Evolutionary conservation across 35 echinoderm and acorn worm species (phyloP), one percentile per base, ranked within the genome.

Genomic region (Hemicentrotus pulcherrimus): DNA sequence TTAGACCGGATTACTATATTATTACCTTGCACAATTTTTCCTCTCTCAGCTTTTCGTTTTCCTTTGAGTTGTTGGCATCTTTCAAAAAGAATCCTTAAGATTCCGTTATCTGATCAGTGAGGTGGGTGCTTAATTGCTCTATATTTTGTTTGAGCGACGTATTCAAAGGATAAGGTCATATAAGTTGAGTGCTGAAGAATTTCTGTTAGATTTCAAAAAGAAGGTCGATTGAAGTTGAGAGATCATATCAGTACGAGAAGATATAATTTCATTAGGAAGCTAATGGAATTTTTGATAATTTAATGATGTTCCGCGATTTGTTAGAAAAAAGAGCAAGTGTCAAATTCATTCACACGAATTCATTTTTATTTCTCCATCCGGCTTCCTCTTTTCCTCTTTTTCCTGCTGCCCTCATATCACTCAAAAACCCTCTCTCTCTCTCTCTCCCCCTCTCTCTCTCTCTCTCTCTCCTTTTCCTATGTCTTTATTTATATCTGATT

Each of bases 1-100:
- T 90, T 90, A 90, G 88, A 90, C 32, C 88, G 46, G 88, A 90
- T 90, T 90, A 90, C 46, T 90, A 78, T 78, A n/a, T 78, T 78
- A 78, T 78, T 78, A 78, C 65, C 65, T 78, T 78, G 65, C 65
- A 78, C 65, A 78, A 78, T 78, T 78, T 78, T 78, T 78, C 19
- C 65, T 18, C 65, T 78, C 65, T 78, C 65, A 14, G 22, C 65
- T 78, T 78, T 78, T 78, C 65, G 65, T 78, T 78, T n/a, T 55
- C 50, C 50, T 55, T 6, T 7, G 18, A 78, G 6, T 78, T n/a
- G n/a, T n/a, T 78, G 65, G 65, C 65, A 78, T 78, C 65, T 78
- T 78, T 78, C 18, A 78, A 78, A 78, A 78, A 59, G 16, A 6
- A 24, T 78, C 50, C 50, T 28, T 4, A 78, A 78, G 50, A 55